phyloP scores from a whole-genome alignment of 2,113 vertebrate species.

The Nycticorax nycticorax region DNA sequence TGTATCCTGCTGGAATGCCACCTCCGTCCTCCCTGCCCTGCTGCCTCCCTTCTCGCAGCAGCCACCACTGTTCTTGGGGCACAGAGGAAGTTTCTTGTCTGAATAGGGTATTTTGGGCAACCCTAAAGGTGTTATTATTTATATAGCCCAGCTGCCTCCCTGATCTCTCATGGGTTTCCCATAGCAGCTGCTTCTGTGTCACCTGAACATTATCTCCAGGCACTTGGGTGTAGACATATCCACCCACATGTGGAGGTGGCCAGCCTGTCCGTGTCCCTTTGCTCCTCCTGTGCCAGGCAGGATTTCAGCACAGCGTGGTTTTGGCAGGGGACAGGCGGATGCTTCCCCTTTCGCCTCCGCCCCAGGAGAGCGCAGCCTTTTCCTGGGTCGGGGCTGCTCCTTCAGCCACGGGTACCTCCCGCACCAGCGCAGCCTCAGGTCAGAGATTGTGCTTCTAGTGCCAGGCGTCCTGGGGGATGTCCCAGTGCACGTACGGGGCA shows the following conservation, averaged over 20 bases:
- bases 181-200: background rate
- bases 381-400: background rate
- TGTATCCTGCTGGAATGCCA: background rate
- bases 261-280: background rate
- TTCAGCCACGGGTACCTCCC: background rate
- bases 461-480: background rate
- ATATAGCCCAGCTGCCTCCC: background rate
- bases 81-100: background rate
- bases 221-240: background rate
- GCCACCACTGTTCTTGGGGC: accelerated
- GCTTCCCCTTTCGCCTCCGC: accelerated
- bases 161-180: accelerated
- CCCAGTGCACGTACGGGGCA: accelerated
- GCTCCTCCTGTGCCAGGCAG: background rate
- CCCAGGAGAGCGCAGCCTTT: accelerated
- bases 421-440: background rate
- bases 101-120: background rate
- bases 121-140: no score
- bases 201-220: background rate
- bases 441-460: background rate
- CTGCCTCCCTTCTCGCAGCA: background rate
- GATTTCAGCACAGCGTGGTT: background rate
- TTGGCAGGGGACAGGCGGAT: background rate
- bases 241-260: accelerated
- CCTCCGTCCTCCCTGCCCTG: background rate